These are phyloP conservation scores for Zele albiditarsus DNA, from an alignment of 2,888 invertebrate species.

Conservation along the genomic window DNA sequence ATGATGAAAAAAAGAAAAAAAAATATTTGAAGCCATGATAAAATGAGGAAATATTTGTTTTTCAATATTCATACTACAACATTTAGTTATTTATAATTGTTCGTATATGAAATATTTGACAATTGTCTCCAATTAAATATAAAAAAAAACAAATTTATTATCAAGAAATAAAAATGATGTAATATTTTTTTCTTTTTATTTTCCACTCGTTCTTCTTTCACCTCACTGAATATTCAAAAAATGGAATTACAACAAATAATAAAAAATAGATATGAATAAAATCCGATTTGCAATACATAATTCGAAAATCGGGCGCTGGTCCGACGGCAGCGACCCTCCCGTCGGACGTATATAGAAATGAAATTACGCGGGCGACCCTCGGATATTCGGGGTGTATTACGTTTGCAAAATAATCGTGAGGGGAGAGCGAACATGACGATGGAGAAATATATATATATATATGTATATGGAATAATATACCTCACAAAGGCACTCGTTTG, in stretches of 20 bases:
- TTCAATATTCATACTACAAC: no score
- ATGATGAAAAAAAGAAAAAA: not conserved
- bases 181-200: not conserved
- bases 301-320: constrained; percentile 70
- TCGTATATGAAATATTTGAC: no score
- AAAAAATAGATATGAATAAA: constrained; percentile 53
- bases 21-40: not conserved
- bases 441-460: constrained; percentile 15
- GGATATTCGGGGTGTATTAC: constrained; percentile 35
- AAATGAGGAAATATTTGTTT: no score
- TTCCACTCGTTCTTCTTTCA: not conserved
- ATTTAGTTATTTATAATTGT: no score
- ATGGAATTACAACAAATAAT: constrained; percentile 15
- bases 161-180: not conserved
- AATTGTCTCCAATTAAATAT: not conserved
- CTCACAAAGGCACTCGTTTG: constrained; percentile 56
- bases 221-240: not conserved
- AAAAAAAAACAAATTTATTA: not conserved
- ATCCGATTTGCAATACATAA: constrained; percentile 70
- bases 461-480: not conserved
- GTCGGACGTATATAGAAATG: constrained; percentile 70
- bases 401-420: constrained; percentile 28
- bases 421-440: constrained; percentile 26
- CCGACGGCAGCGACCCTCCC: constrained; percentile 65
- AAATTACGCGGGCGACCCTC: constrained; percentile 71